These are phyloP conservation scores for Podargus strigoides DNA, from an alignment of 2,797 vertebrate genomes.

Conservation along the genomic window DNA sequence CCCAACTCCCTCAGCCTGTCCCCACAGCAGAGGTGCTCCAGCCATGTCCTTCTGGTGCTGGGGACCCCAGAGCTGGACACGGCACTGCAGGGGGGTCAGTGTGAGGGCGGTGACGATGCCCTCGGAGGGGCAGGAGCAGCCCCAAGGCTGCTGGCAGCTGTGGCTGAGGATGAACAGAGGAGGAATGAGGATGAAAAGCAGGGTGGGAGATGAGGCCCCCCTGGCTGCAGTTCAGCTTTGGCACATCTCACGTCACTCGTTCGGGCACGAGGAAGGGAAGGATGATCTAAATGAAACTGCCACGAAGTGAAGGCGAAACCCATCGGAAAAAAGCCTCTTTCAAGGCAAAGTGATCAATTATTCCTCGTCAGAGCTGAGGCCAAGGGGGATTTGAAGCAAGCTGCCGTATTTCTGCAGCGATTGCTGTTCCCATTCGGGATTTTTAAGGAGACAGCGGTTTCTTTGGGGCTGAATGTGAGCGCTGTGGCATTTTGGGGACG, in stretches of 20 bases:
- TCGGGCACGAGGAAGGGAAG: not conserved
- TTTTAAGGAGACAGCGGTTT: not conserved
- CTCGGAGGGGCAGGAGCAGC: not conserved
- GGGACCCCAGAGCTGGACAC: too few relatives aligned
- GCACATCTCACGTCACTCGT: accelerated
- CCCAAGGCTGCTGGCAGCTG: not conserved
- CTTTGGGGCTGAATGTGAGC: not conserved
- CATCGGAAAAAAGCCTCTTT: not conserved
- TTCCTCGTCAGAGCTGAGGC: not conserved
- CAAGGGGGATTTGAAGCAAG: not conserved
- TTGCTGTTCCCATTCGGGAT: not conserved
- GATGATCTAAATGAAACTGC: accelerated
- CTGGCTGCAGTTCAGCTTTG: not conserved
- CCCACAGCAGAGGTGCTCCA: too few relatives aligned
- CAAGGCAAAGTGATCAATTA: not conserved
- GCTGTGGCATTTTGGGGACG: accelerated
- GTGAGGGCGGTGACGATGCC: not conserved
- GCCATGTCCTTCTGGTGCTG: too few relatives aligned
- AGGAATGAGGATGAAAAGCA: not conserved
- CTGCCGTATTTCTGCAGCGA: not conserved
- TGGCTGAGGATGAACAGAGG: not conserved
- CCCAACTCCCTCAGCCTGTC: too few relatives aligned
- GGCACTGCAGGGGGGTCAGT: too few relatives aligned
- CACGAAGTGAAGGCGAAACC: not conserved
- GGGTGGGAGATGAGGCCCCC: not conserved